phyloP scores from a whole-genome alignment of 2,888 invertebrate genomes.

The Tupiocoris notatus region DNA sequence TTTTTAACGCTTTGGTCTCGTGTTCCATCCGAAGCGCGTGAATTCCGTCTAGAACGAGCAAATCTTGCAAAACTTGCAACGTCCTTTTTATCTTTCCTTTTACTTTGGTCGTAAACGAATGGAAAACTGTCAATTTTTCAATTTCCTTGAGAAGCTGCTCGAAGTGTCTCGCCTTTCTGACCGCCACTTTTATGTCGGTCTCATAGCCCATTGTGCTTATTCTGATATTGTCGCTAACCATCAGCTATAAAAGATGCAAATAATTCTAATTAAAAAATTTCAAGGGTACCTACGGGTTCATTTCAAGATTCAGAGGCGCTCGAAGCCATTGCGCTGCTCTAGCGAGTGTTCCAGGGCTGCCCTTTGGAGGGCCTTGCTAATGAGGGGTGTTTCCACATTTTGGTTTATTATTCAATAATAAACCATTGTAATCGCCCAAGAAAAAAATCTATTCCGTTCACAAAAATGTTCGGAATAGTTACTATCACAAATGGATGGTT shows the following conservation, averaged over 20 bases:
- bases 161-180: conserved; percentile 36
- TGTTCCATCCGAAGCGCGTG: conserved; percentile 24
- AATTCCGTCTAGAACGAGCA: conserved; percentile 35
- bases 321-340: no score
- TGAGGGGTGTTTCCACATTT: no score
- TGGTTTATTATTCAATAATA: no score
- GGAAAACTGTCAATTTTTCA: not conserved
- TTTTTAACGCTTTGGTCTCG: conserved; percentile 22
- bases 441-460: no score
- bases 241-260: not conserved
- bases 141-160: conserved; percentile 33
- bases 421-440: no score
- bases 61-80: conserved; percentile 9
- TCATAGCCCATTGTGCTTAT: conserved; percentile 27
- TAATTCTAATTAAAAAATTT: no score
- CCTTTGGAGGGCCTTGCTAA: no score
- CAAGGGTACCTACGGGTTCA: no score
- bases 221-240: conserved; percentile 31
- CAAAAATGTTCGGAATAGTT: no score
- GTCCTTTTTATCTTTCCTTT: not conserved
- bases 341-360: no score
- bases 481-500: no score
- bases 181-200: conserved; percentile 17
- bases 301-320: no score
- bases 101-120: not conserved